Base-by-base conservation (phyloP, 2,113 vertebrate species). In the Sturnus vulgaris region DNA sequence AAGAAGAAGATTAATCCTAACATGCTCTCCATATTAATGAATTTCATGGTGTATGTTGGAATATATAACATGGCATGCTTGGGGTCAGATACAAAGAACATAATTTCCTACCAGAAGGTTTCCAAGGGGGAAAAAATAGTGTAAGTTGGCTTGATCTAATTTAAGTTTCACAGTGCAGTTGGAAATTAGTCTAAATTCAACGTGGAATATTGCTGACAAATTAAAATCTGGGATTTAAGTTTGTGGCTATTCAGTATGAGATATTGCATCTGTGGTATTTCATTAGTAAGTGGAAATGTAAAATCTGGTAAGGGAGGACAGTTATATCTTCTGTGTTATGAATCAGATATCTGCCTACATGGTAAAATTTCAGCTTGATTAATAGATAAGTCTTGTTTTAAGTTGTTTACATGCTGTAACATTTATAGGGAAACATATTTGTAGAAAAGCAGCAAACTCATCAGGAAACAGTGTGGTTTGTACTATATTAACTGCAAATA, bases 141-240 rank as follows among this genome's bases (percentile, higher is more conserved):
- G 11, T 28, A 76, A 20, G 11, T 6, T 57, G 6, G 21, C 81
- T 93, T 92, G 0, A 91, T 92, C 33, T 93, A 86, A 92, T 96
- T 93, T 92, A 86, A 85, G 25, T 91, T 95, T 82, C 52, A 66
- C 37, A 81, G 22, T 37, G n/a, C 42, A 66, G 44, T 76, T 83
- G 42, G 46, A 95, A 96, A 92, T 90, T 65, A 88, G 40, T 82
- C 46, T 91, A 93, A 91, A 96, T 93, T 94, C 82, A 92, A 27
- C 55, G 40, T 73, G 44, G 77, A 91, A 94, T 94, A 94, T 77
- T 95, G 71, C 65, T 93, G 81, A 93, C 60, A 95, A 97, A 95
- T 91, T 97, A 90, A 73, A 96, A 90, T 77, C 84, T 80, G 20
- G 14, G 59, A 88, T 91, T 96, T 93, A 96, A 80, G 30, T 90